Conservation (phyloP, 1,140 invertebrate species). For the Mercenaria mercenaria region DNA sequence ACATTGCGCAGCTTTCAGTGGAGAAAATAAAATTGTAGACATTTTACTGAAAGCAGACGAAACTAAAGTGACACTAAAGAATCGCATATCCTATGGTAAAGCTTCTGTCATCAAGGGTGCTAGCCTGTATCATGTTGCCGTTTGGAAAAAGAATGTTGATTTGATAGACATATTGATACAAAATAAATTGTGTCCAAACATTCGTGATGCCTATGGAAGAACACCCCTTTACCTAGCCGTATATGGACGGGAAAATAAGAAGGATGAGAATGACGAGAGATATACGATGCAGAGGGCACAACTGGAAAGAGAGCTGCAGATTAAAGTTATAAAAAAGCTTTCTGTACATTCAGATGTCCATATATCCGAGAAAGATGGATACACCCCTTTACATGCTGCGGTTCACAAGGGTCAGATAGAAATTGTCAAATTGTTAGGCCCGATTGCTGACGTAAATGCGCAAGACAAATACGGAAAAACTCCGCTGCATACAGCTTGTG, state of each 20-base stretch:
- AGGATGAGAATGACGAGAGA: background rate
- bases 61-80: background rate
- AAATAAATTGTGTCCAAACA: background rate
- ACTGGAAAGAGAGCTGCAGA: too few species aligned
- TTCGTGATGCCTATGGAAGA: slow-evolving; percentile 3
- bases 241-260: background rate
- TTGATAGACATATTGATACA: background rate
- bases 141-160: slow-evolving; percentile 2
- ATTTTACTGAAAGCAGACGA: slow-evolving; percentile 16
- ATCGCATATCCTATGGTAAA: slow-evolving; percentile 20
- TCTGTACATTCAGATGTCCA: background rate
- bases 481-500: slow-evolving; percentile 13
- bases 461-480: slow-evolving; percentile 13
- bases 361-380: background rate
- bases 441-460: background rate
- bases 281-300: too few species aligned
- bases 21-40: slow-evolving; percentile 3
- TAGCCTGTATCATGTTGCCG: slow-evolving; percentile 36
- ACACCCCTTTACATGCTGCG: slow-evolving; percentile 24
- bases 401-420: background rate
- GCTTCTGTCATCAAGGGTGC: slow-evolving; percentile 28
- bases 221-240: slow-evolving; percentile 6
- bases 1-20: slow-evolving; percentile 34
- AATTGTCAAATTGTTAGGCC: background rate
- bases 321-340: background rate